These are phyloP conservation scores for Hestina assimilis DNA, from an alignment of 1,140 invertebrate genomes.

Conservation along the genomic window DNA sequence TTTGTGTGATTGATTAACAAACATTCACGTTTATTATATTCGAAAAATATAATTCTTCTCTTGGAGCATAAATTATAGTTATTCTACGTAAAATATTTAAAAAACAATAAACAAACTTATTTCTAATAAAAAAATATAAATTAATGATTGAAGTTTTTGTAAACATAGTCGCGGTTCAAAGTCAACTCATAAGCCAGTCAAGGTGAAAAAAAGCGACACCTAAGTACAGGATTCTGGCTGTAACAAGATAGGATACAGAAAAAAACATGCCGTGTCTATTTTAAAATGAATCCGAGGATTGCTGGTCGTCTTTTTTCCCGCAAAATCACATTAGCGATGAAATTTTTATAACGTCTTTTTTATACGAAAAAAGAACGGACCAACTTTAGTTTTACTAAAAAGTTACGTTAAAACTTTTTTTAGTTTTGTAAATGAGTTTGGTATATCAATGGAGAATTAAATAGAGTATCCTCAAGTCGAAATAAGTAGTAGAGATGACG, in stretches of 20 bases:
- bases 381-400: too few relatives aligned
- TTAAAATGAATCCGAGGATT: slow-evolving; percentile 22
- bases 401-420: too few relatives aligned
- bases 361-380: too few relatives aligned
- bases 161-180: not conserved
- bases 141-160: not conserved
- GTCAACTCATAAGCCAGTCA: not conserved
- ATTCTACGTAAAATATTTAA: too few relatives aligned
- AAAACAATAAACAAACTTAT: not conserved
- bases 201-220: slow-evolving; percentile 19
- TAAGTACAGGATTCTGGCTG: slow-evolving; percentile 2
- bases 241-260: slow-evolving; percentile 9
- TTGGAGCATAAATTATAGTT: too few relatives aligned
- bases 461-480: too few relatives aligned
- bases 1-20: too few relatives aligned
- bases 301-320: slow-evolving; percentile 11
- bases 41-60: too few relatives aligned
- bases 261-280: slow-evolving; percentile 30
- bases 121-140: not conserved
- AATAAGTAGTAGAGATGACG: too few relatives aligned
- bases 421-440: too few relatives aligned
- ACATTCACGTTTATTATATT: too few relatives aligned
- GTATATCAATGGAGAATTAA: too few relatives aligned
- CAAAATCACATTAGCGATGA: slow-evolving; percentile 20
- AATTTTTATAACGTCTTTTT: slow-evolving; percentile 8